Conservation (phyloP, 1,140 invertebrate species). For the Calliphora vicina region DNA sequence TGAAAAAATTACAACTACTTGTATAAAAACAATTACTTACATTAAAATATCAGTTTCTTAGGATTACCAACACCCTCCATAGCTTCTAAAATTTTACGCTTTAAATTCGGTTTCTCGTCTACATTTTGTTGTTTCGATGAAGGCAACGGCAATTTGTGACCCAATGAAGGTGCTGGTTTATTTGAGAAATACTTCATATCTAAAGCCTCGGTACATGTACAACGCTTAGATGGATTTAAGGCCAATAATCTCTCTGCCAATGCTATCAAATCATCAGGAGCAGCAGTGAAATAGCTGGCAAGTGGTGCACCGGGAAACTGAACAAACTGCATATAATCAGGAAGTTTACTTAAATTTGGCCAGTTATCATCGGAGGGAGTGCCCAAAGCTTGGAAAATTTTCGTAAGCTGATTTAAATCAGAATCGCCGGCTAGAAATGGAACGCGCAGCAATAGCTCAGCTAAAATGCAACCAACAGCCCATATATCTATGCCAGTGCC, state of each 20-base stretch:
- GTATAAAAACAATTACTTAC: background rate
- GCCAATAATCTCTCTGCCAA: constrained; percentile 81
- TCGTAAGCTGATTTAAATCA: constrained; percentile 94
- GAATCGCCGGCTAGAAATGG: constrained; percentile 97
- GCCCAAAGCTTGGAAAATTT: constrained; percentile 92
- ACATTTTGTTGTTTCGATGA: constrained; percentile 32
- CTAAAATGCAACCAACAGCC: constrained; percentile 98
- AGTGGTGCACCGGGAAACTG: constrained; percentile 82
- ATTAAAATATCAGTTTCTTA: constrained; percentile 37
- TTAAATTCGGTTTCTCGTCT: constrained; percentile 40
- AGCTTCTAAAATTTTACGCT: constrained; percentile 41
- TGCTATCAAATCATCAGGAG: constrained; percentile 89
- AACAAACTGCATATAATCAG: constrained; percentile 95
- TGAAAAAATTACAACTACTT: too few relatives aligned
- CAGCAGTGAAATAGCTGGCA: constrained; percentile 94
- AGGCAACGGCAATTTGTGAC: constrained; percentile 82
- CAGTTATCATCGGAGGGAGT: constrained; percentile 93
- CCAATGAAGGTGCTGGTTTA: constrained; percentile 87
- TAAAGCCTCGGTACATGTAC: constrained; percentile 81
- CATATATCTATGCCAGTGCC: constrained; percentile 98
- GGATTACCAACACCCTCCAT: constrained; percentile 39
- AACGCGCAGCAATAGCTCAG: constrained; percentile 89
- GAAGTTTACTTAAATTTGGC: constrained; percentile 85
- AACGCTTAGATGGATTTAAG: constrained; percentile 86
- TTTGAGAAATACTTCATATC: constrained; percentile 87